phyloP scores from a whole-genome alignment of 30 jellyfish, hydroid and myxozoan genomes.

The Clytia hemisphaerica region DNA sequence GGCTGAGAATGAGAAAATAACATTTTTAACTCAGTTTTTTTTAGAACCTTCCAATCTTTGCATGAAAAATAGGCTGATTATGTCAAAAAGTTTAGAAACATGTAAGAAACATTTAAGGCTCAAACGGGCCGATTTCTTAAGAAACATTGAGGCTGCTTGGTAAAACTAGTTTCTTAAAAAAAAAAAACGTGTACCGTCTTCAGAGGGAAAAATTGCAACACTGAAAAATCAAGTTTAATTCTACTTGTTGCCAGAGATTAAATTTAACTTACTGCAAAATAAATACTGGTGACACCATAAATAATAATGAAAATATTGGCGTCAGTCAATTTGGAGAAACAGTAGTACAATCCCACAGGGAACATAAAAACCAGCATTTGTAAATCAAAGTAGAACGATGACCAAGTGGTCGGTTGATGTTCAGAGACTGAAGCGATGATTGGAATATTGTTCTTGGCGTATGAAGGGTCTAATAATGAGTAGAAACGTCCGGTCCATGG shows the following conservation, averaged over 20 bases:
- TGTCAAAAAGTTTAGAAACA: too few species aligned
- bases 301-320: constrained; percentile 81
- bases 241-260: neutral
- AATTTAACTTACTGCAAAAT: constrained; percentile 67
- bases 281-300: constrained; percentile 87
- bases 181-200: neutral
- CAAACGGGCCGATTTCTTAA: too few species aligned
- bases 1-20: too few species aligned
- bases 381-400: constrained; percentile 84
- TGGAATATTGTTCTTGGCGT: constrained; percentile 94
- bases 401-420: constrained; percentile 99
- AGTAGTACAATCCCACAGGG: constrained; percentile 89
- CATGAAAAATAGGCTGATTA: too few species aligned
- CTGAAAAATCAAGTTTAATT: neutral
- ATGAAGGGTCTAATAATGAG: constrained; percentile 90
- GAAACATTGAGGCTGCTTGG: too few species aligned
- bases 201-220: neutral
- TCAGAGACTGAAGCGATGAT: constrained; percentile 96
- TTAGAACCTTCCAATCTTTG: too few species aligned
- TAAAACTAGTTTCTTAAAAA: neutral
- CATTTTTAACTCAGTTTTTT: too few species aligned
- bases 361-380: constrained; percentile 89
- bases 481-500: constrained; percentile 99
- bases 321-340: constrained; percentile 86
- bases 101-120: too few species aligned